phyloP scores from a whole-genome alignment of 2,797 vertebrate genomes.

The Varecia variegata region DNA sequence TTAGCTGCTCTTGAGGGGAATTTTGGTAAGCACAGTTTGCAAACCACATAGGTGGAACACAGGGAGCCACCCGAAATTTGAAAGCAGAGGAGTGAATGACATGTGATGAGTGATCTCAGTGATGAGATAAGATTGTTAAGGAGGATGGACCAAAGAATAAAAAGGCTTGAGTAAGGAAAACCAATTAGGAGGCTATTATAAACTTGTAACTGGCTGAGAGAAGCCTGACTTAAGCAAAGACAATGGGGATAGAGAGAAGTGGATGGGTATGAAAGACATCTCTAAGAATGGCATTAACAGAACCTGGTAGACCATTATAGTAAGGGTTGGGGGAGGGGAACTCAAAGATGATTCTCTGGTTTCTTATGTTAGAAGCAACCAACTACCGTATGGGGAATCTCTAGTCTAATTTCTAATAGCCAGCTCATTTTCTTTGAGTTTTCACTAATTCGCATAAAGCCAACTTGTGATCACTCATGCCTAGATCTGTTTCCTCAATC shows the following conservation, averaged over 20 bases:
- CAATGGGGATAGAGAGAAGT: neutral
- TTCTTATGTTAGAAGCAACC: conserved; percentile 14
- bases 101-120: neutral
- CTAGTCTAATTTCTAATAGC: neutral
- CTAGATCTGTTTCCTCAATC: neutral
- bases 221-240: neutral
- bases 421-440: neutral
- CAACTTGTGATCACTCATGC: neutral
- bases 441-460: conserved; percentile 38
- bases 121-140: neutral
- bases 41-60: neutral
- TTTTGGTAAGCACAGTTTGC: neutral
- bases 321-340: neutral
- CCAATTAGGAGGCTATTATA: neutral
- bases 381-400: neutral
- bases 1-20: neutral
- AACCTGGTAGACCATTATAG: neutral
- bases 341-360: neutral
- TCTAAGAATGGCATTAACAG: neutral
- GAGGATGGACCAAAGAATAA: neutral
- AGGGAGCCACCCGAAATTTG: neutral
- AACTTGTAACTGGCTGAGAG: neutral
- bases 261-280: neutral
- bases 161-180: neutral
- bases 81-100: neutral